Evolutionary conservation across 2,888 invertebrate species (phyloP).

Genomic region (Meandrusa payeni): DNA sequence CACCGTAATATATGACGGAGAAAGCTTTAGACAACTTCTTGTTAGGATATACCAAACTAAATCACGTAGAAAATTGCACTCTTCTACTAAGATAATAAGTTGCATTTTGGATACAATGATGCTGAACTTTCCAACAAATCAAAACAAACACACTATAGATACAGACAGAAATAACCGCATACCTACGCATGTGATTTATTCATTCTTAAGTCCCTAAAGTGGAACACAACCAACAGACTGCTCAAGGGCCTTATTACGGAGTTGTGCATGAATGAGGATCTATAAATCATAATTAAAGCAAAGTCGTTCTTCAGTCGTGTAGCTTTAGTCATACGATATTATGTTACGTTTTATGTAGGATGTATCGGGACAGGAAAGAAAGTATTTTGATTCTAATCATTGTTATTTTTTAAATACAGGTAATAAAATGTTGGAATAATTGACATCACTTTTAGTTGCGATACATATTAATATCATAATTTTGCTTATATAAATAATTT

Average conservation of each 20-base stretch:
- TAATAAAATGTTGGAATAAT: too few relatives aligned
- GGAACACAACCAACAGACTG: constrained; percentile 6
- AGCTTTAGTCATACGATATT: constrained; percentile 1
- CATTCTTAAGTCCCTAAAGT: constrained; percentile 19
- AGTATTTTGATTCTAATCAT: too few relatives aligned
- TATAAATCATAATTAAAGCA: constrained; percentile 19
- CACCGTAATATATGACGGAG: constrained; percentile 6
- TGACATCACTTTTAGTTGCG: too few relatives aligned
- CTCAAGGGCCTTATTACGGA: constrained; percentile 14
- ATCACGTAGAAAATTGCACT: not conserved
- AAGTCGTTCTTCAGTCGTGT: not conserved
- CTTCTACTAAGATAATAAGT: not conserved
- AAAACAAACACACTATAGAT: not conserved
- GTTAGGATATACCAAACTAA: not conserved
- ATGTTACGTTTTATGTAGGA: too few relatives aligned
- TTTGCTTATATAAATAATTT: too few relatives aligned
- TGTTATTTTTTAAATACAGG: too few relatives aligned
- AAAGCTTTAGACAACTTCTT: constrained; percentile 11
- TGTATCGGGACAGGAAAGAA: too few relatives aligned
- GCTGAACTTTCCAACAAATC: constrained; percentile 8
- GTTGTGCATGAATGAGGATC: constrained; percentile 9
- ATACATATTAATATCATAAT: too few relatives aligned
- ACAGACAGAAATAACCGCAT: constrained; percentile 15
- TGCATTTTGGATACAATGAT: not conserved
- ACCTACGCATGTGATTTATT: constrained; percentile 21